Base-by-base conservation (phyloP, 2,113 vertebrate genomes). In the Erinaceus europaeus region DNA sequence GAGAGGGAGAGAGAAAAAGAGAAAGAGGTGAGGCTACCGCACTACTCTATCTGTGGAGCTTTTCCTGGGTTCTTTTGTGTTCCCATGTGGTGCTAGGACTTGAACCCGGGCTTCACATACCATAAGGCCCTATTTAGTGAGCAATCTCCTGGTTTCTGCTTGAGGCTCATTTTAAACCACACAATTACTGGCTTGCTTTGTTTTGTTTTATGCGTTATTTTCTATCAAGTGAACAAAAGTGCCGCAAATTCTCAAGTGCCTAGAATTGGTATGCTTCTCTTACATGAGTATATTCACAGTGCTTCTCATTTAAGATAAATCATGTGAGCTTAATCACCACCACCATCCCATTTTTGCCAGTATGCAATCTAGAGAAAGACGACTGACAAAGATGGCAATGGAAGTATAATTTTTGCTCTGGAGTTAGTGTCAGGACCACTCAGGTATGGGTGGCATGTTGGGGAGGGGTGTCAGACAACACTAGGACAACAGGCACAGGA, bases 151-250 rank as follows among this genome's bases (percentile, higher is more conserved):
- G n/a, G n/a, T n/a, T n/a, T n/a, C n/a, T n/a, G n/a, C n/a, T 59
- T 25, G 42, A 82, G 78, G 32, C 15, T 74, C 40, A 78, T 68
- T 80, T 46, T 61, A 55, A 85, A 46, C 75, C 23, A 17, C 79
- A 36, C 78, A 81, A 48, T 53, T 71, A 76, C n/a, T 88, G 42
- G 40, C 13, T 32, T 80, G 18, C 61, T 90, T 59, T 77, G 12
- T 74, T 90, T 79, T 64, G 40, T 57, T 84, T 84, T 48, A 32
- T 67, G 64, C 25, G 21, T 67, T 59, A 55, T 80, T 84, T 84
- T 79, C 79, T 64, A n/a, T 57, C 61, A 90, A 27, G 42, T 40
- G 34, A 79, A 90, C 53, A 75, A 86, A 86, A 88, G 52, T 73
- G 55, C 80, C 4, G 77, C 48, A 90, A 88, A 72, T 57, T 53